phyloP scores from a whole-genome alignment of 2,113 vertebrate species.

The Peromyscus californicus region DNA sequence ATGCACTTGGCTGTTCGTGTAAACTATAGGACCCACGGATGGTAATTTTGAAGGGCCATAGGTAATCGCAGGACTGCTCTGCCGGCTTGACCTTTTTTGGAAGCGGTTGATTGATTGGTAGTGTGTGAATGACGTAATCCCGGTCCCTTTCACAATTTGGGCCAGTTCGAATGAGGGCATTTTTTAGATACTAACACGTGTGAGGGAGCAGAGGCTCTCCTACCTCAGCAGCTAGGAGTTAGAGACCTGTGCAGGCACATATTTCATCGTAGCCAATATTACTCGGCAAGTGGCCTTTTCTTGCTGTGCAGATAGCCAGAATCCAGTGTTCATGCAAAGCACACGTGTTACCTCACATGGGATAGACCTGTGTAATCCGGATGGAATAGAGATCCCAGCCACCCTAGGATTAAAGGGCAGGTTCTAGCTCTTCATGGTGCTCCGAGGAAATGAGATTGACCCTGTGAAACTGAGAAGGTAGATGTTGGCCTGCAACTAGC shows the following conservation, averaged over 20 bases:
- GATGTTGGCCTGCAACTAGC: not conserved
- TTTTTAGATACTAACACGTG: slow-evolving; percentile 44
- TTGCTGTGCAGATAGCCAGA: slow-evolving; percentile 13
- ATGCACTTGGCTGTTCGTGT: not conserved
- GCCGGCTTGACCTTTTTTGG: not conserved
- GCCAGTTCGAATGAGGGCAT: slow-evolving; percentile 27
- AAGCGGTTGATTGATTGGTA: not conserved
- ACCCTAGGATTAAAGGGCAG: slow-evolving; percentile 7
- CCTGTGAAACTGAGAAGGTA: slow-evolving; percentile 11
- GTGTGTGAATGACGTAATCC: slow-evolving; percentile 27
- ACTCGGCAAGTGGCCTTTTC: not conserved
- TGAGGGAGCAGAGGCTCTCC: not conserved
- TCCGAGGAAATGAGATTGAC: not conserved
- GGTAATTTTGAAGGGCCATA: not conserved
- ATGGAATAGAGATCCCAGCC: slow-evolving; percentile 24
- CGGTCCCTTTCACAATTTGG: slow-evolving; percentile 22
- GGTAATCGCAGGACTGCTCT: not conserved
- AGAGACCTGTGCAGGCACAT: not conserved
- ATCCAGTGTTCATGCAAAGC: slow-evolving; percentile 17
- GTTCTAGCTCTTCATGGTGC: slow-evolving; percentile 6
- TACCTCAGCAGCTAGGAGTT: not conserved
- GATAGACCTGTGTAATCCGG: slow-evolving; percentile 26
- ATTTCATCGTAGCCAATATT: slow-evolving; percentile 40
- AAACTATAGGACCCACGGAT: not conserved
- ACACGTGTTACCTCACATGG: slow-evolving; percentile 34